Evolutionary conservation across 2,113 vertebrate species (phyloP).

Genomic region (Genyomyrus donnyi): DNA sequence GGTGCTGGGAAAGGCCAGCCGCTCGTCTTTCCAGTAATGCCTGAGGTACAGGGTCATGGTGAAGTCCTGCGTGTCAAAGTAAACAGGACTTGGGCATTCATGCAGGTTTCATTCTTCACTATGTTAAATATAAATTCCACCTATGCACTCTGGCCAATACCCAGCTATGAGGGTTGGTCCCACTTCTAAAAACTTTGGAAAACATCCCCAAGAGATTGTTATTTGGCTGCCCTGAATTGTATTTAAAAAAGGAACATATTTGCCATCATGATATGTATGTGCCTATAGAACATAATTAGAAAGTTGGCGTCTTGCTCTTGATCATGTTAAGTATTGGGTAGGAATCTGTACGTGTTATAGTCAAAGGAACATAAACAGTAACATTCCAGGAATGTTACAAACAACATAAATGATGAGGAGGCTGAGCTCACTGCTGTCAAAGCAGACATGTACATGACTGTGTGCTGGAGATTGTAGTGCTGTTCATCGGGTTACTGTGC

Average conservation of each 20-base stretch:
- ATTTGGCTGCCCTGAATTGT: not conserved
- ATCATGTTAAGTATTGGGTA: not conserved
- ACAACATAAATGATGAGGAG: not conserved
- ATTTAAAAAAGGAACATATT: not conserved
- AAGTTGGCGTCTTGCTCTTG: not conserved
- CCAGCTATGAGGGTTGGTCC: not conserved
- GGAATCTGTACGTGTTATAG: not conserved
- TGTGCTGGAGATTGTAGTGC: not conserved
- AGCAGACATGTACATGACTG: not conserved
- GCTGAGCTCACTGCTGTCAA: not conserved
- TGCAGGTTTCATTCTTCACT: not conserved
- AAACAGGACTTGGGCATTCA: not conserved
- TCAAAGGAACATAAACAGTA: not conserved
- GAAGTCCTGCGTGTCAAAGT: constrained; percentile 70
- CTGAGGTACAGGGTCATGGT: constrained; percentile 93
- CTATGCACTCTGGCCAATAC: not conserved
- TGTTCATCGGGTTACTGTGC: not conserved
- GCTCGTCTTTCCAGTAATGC: constrained; percentile 92
- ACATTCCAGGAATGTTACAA: not conserved
- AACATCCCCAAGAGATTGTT: not conserved
- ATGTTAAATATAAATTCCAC: not conserved
- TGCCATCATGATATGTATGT: not conserved
- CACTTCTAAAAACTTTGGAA: not conserved
- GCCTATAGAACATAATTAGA: not conserved
- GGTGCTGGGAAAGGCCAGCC: constrained; percentile 78